A percentile compares a stretch with the other conserved stretches of the same genome.
phyloP scores from a whole-genome alignment of 2,888 invertebrate genomes.

The Acleris emargana region DNA sequence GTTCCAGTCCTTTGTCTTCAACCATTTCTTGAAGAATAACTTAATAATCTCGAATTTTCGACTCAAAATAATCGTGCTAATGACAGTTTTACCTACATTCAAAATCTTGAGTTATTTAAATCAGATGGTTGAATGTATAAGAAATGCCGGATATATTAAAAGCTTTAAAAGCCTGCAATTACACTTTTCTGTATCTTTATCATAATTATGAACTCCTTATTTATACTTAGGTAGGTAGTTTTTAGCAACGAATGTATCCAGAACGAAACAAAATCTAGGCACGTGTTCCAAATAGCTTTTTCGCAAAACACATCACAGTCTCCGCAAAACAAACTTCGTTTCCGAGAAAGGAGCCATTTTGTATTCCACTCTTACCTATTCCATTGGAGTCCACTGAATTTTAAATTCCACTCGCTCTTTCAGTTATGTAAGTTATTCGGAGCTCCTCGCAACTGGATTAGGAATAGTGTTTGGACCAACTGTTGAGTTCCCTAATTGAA shows the following conservation, averaged over 20 bases:
- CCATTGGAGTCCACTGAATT: slow-evolving; percentile 22
- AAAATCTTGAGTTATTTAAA: background rate
- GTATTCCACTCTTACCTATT: slow-evolving; percentile 21
- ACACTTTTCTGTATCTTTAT: too few relatives aligned
- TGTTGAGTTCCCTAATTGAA: slow-evolving; percentile 20
- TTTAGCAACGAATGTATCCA: too few relatives aligned
- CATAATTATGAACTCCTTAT: too few relatives aligned
- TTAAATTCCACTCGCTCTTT: slow-evolving; percentile 27
- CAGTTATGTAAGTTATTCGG: slow-evolving; percentile 15
- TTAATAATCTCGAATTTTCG: background rate
- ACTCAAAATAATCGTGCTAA: background rate
- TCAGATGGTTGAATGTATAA: background rate
- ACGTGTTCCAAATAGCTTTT: background rate
- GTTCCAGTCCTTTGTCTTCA: background rate
- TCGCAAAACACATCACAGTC: slow-evolving; percentile 14
- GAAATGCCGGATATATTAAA: too few relatives aligned
- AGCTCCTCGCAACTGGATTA: slow-evolving; percentile 17
- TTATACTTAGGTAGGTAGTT: too few relatives aligned
- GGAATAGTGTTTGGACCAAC: slow-evolving; percentile 16
- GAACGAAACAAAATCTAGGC: slow-evolving; percentile 1
- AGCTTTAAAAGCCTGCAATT: too few relatives aligned
- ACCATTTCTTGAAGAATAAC: slow-evolving; percentile 3
- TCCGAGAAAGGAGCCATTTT: slow-evolving; percentile 11
- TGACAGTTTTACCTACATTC: slow-evolving; percentile 7
- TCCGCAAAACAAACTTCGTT: slow-evolving; percentile 24